These are phyloP conservation scores for Temnothorax ravouxi DNA, from an alignment of 2,888 invertebrate genomes.

Conservation along the genomic window DNA sequence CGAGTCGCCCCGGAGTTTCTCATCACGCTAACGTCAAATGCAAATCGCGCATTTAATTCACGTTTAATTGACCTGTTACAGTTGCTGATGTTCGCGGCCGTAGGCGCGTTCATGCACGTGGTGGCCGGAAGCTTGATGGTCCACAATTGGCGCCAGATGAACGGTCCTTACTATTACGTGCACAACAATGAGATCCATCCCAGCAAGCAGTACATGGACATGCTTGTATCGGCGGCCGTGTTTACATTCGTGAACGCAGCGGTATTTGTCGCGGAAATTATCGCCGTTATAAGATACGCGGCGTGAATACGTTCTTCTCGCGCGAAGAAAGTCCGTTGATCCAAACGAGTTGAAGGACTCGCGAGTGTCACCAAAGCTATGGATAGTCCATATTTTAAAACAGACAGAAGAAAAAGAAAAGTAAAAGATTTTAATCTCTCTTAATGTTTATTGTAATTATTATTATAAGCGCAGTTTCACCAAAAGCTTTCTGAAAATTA, in stretches of 20 bases:
- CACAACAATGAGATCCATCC: slow-evolving; percentile 87
- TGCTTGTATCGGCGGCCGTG: slow-evolving; percentile 89
- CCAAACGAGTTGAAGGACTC: neutral
- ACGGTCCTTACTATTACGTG: slow-evolving; percentile 81
- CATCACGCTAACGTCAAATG: neutral
- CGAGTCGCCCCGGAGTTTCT: neutral
- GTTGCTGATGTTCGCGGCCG: slow-evolving; percentile 89
- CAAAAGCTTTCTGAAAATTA: neutral
- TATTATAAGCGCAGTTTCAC: neutral
- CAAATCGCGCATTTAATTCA: neutral
- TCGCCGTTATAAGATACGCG: slow-evolving; percentile 88
- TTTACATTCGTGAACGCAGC: slow-evolving; percentile 89
- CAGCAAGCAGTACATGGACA: slow-evolving; percentile 90
- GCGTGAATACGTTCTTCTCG: slow-evolving; percentile 22
- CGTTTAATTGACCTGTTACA: slow-evolving; percentile 76
- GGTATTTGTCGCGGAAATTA: slow-evolving; percentile 89
- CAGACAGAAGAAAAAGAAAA: neutral
- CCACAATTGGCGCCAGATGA: slow-evolving; percentile 86
- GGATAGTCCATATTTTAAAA: neutral
- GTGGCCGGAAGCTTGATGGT: slow-evolving; percentile 90
- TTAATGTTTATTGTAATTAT: neutral
- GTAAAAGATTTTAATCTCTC: neutral
- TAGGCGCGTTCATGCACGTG: slow-evolving; percentile 89
- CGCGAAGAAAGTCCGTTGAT: neutral
- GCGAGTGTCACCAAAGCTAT: slow-evolving; percentile 26